Evolutionary conservation across 1,140 invertebrate species (phyloP).

Genomic region (Lamellibrachia luymesi): DNA sequence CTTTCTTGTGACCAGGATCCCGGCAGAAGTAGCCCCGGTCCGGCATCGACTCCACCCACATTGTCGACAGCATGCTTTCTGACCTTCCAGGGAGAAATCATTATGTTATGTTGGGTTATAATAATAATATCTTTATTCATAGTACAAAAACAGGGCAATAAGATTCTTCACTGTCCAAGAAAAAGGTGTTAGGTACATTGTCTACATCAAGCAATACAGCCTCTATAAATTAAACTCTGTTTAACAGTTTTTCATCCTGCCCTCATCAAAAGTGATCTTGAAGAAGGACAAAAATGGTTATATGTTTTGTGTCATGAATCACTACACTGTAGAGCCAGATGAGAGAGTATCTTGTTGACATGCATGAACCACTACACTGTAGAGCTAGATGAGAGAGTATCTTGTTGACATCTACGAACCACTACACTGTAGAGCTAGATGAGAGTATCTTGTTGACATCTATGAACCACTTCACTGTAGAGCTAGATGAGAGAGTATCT

Average conservation of each 20-base stretch:
- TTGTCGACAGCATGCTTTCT: background rate
- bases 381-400: background rate
- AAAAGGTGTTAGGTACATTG: background rate
- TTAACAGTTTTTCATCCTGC: too few relatives aligned
- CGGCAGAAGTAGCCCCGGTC: conserved; percentile 22
- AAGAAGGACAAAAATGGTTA: too few relatives aligned
- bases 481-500: too few relatives aligned
- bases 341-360: background rate
- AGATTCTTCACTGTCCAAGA: background rate
- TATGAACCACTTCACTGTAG: too few relatives aligned
- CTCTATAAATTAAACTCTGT: too few relatives aligned
- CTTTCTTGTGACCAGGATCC: conserved; percentile 9
- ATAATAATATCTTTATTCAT: background rate
- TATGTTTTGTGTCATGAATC: too few relatives aligned
- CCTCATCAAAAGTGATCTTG: too few relatives aligned
- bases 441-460: too few relatives aligned
- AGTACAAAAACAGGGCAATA: background rate
- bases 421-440: too few relatives aligned
- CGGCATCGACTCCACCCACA: conserved; percentile 16
- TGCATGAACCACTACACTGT: too few relatives aligned
- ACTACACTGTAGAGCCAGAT: too few relatives aligned
- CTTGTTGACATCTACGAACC: background rate
- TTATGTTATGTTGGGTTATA: background rate
- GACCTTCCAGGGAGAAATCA: conserved; percentile 10
- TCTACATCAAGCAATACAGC: background rate